Percentiles rank a stretch among this genome's conserved stretches.
These are phyloP conservation scores for Monomorium pharaonis DNA, from an alignment of 1,140 invertebrate species.

Conservation along the genomic window DNA sequence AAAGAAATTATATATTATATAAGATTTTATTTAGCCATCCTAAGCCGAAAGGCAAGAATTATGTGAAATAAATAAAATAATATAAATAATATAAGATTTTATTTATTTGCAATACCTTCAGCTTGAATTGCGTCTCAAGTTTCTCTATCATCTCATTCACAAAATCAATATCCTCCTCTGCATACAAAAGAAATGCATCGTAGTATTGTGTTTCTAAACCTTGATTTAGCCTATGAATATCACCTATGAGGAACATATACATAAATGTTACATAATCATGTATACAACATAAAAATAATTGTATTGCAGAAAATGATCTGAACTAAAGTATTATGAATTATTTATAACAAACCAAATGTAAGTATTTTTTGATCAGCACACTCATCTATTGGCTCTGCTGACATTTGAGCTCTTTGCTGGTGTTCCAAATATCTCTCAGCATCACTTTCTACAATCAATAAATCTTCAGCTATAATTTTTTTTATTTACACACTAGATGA, in stretches of 20 bases:
- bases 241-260: slow-evolving; percentile 79
- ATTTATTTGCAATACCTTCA: slow-evolving; percentile 85
- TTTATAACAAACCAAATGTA: slow-evolving; percentile 75
- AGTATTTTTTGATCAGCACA: slow-evolving; percentile 73
- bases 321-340: slow-evolving; percentile 9
- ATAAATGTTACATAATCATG: slow-evolving; percentile 43
- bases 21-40: not conserved
- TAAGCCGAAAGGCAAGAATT: no score
- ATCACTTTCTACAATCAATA: slow-evolving; percentile 81
- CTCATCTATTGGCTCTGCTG: slow-evolving; percentile 66
- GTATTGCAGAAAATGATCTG: slow-evolving; percentile 44
- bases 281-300: slow-evolving; percentile 25
- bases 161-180: slow-evolving; percentile 89
- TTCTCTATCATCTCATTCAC: slow-evolving; percentile 87
- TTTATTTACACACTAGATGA: no score
- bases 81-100: not conserved
- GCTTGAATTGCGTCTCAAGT: slow-evolving; percentile 87
- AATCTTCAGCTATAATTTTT: no score
- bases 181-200: slow-evolving; percentile 90
- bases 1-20: not conserved
- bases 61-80: no score
- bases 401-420: slow-evolving; percentile 66
- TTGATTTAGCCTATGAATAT: slow-evolving; percentile 84
- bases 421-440: slow-evolving; percentile 75
- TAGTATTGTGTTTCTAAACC: slow-evolving; percentile 87